Base-by-base conservation (phyloP, 1,140 invertebrate genomes). In the Pomacea maculata region DNA sequence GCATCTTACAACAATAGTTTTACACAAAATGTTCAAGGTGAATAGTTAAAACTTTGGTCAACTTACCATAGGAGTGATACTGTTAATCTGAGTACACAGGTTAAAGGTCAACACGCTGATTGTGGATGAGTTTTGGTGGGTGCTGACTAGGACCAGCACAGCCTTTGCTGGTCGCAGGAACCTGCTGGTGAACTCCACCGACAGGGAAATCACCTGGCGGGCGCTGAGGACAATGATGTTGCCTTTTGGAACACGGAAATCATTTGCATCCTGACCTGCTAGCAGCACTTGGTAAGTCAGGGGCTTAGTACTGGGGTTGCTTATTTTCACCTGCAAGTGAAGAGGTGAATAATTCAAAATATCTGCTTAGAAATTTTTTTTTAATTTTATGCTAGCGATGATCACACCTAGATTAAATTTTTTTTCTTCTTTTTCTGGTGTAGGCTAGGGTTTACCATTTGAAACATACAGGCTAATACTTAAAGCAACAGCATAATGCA, bases 81-180 rank as follows among this genome's bases (percentile, higher is more conserved):
- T 89, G 81, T 91, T 87, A 34, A 91, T 87, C 67, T 87, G 86
- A 9, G 90, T 89, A 19, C 82, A 80, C 11, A 92, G 86, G 55
- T 82, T 89, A 82, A 92, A 92, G 52, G 89, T 90, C 55, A 92
- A 74, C 9, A 90, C 91, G 79, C 88, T 86, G 14, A 89, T 90
- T 12, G 87, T 80, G 63, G 85, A 80, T 57, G 90, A 86, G 6
- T 89, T 89, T 34, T 87, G 85, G 74, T 89, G 80, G 75, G 87
- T 86, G 10, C 91, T 90, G 78, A 90, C 85, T 64, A 92, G 82
- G 25, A 91, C 85, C 19, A 92, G 83, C 9, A 87, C 85, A 63
- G 90, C 91, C 76, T 91, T 87, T 0, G 90, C 88, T 19, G 91
- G 87, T 54, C 90, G 84, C 19, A 92, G 83, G 81, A 89, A 91